phyloP scores from a whole-genome alignment of 2,888 invertebrate species.

The Chironomus riparius region DNA sequence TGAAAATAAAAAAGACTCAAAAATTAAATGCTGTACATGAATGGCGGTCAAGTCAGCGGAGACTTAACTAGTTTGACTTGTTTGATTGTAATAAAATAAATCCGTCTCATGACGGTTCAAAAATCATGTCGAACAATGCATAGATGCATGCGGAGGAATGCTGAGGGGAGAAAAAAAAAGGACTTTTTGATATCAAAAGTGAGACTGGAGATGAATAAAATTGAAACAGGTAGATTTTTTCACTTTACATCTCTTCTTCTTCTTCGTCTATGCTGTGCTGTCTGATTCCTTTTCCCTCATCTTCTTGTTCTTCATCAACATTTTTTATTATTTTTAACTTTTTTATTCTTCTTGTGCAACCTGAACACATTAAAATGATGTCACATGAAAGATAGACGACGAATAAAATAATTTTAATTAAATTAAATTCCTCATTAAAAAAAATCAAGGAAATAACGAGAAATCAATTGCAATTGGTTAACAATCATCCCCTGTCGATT shows the following conservation, averaged over 20 bases:
- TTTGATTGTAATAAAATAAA: background rate
- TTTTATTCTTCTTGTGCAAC: background rate
- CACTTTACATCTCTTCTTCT: background rate
- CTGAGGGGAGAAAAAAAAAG: conserved; percentile 1
- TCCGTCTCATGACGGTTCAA: background rate
- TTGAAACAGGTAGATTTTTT: conserved; percentile 10
- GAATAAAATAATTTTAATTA: background rate
- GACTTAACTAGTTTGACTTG: background rate
- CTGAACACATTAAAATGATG: background rate
- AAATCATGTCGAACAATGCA: background rate
- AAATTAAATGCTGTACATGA: background rate
- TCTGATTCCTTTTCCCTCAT: background rate
- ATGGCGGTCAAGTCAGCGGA: no score
- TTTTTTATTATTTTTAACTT: no score
- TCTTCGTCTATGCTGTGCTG: no score
- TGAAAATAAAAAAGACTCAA: no score
- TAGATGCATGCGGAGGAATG: background rate
- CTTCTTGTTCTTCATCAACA: background rate
- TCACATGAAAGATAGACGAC: background rate
- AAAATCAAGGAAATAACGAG: no score
- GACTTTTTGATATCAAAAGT: conserved; percentile 24
- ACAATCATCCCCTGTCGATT: background rate
- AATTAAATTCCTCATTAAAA: no score
- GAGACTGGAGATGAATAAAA: background rate
- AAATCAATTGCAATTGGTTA: background rate